phyloP scores from a whole-genome alignment of 2,113 vertebrate species.

The Hippocampus abdominalis region DNA sequence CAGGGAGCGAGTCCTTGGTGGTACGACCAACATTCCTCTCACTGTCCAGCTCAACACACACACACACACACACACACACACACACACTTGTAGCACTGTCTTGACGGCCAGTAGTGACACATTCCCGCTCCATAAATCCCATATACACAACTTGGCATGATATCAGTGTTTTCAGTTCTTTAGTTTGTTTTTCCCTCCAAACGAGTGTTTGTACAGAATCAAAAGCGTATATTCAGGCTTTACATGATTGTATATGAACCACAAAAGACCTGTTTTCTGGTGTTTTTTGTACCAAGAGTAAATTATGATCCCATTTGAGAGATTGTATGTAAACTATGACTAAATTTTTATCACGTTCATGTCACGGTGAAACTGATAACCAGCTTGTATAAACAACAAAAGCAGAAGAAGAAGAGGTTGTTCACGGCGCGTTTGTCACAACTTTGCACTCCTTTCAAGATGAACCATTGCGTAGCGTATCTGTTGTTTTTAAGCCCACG shows the following conservation, averaged over 20 bases:
- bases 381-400: slow-evolving; percentile 83
- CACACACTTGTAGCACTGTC: slow-evolving; percentile 85
- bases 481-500: slow-evolving; percentile 5
- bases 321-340: slow-evolving; percentile 98
- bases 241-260: slow-evolving; percentile 97
- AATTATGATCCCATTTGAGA: slow-evolving; percentile 84
- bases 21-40: slow-evolving; percentile 69
- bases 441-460: slow-evolving; percentile 84
- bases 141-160: slow-evolving; percentile 77
- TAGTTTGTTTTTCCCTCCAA: slow-evolving; percentile 62
- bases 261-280: slow-evolving; percentile 93
- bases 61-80: slow-evolving; percentile 56
- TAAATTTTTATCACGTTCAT: slow-evolving; percentile 86
- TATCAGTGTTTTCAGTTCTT: slow-evolving; percentile 78
- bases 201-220: slow-evolving; percentile 90
- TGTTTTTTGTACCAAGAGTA: slow-evolving; percentile 87
- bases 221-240: slow-evolving; percentile 90
- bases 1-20: slow-evolving; percentile 49
- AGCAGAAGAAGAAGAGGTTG: slow-evolving; percentile 83
- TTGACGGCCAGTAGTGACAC: slow-evolving; percentile 87
- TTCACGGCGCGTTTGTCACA: slow-evolving; percentile 84
- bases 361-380: slow-evolving; percentile 79
- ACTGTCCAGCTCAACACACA: slow-evolving; percentile 49
- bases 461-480: slow-evolving; percentile 69
- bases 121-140: slow-evolving; percentile 78